Conservation (phyloP, 2,888 invertebrate species). For the Baccha elongata region DNA sequence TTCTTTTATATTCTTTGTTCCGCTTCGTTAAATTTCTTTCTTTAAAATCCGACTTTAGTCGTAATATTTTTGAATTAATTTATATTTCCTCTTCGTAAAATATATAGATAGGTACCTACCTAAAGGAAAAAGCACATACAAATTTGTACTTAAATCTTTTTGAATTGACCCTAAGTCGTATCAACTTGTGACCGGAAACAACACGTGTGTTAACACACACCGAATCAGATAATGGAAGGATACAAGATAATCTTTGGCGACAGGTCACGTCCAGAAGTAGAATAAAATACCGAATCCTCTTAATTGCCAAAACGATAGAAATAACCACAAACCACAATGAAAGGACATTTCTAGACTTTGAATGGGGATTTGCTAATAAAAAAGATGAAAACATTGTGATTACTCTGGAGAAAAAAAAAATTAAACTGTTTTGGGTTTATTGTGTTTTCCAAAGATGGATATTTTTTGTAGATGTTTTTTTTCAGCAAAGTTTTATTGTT, state of each 20-base stretch:
- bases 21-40: too few species aligned
- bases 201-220: conserved; percentile 27
- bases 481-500: too few species aligned
- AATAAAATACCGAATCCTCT: conserved; percentile 7
- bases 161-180: conserved; percentile 1
- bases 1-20: too few species aligned
- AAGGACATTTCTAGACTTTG: conserved; percentile 25
- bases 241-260: conserved; percentile 21
- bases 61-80: too few species aligned
- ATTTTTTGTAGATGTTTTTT: too few species aligned
- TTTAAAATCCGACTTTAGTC: too few species aligned
- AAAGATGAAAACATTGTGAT: conserved; percentile 20
- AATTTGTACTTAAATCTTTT: not conserved
- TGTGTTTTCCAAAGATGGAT: too few species aligned
- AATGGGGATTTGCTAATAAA: conserved; percentile 3
- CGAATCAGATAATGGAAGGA: conserved; percentile 10
- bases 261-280: conserved; percentile 9
- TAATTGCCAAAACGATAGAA: conserved; percentile 34
- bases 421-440: too few species aligned
- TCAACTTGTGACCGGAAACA: not conserved
- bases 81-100: not conserved
- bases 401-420: too few species aligned
- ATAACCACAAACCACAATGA: conserved; percentile 9
- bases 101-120: not conserved
- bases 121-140: not conserved